These are phyloP conservation scores for Thamnophis sirtalis DNA, from an alignment of 2,113 vertebrate genomes.

Conservation along the genomic window DNA sequence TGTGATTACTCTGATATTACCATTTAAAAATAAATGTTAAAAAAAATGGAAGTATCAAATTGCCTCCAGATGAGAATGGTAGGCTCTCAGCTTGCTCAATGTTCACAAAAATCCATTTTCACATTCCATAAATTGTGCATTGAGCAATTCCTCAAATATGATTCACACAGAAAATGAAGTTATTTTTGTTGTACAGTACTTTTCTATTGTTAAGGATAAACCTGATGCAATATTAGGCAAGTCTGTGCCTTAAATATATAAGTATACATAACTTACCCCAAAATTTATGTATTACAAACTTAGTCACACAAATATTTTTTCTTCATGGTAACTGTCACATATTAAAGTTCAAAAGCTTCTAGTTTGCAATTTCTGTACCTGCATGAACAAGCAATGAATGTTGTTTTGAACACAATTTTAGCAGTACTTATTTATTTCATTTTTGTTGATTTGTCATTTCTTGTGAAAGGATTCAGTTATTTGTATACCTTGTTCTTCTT, in stretches of 20 bases:
- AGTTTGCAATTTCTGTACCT: conserved; percentile 47
- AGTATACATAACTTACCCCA: conserved; percentile 18
- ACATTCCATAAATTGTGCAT: conserved; percentile 78
- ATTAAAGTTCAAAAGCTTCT: conserved; percentile 43
- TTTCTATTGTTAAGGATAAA: conserved; percentile 69
- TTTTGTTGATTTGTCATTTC: not conserved
- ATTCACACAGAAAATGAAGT: conserved; percentile 76
- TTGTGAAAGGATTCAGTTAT: not conserved
- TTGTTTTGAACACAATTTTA: not conserved
- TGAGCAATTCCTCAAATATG: conserved; percentile 79
- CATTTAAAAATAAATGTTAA: conserved; percentile 24
- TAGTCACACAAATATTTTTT: conserved; percentile 9
- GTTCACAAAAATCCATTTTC: conserved; percentile 69
- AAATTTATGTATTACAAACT: not conserved
- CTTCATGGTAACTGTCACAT: conserved; percentile 23
- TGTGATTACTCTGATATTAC: not conserved
- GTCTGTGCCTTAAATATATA: not conserved
- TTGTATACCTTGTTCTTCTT: not conserved
- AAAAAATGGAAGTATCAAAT: conserved; percentile 40
- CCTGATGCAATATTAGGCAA: conserved; percentile 54
- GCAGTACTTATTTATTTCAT: not conserved
- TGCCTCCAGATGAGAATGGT: not conserved
- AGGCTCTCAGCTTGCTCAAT: conserved; percentile 48
- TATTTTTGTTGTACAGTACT: conserved; percentile 72
- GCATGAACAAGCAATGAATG: conserved; percentile 10